Evolutionary conservation across 2,888 invertebrate genomes (phyloP).

Genomic region (Hemicrepidius hirtus): DNA sequence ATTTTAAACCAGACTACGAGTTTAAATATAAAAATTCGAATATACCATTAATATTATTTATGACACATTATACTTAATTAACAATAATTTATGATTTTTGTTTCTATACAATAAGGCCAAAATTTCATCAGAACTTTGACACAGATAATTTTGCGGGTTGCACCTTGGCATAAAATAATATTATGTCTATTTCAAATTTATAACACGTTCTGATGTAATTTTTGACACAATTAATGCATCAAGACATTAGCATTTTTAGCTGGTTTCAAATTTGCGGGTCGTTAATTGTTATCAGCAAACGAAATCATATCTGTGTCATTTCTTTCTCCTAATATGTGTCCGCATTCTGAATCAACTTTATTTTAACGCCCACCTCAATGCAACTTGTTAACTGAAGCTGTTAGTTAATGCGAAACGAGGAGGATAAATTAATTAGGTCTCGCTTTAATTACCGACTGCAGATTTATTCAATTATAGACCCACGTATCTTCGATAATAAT

Average conservation of each 20-base stretch:
- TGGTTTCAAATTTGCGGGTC: not conserved
- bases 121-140: conserved; percentile 6
- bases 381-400: conserved; percentile 16
- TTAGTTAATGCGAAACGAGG: conserved; percentile 16
- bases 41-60: too few species aligned
- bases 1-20: too few species aligned
- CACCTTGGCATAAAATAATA: conserved; percentile 19
- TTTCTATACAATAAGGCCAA: conserved; percentile 6
- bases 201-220: conserved; percentile 22
- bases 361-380: conserved; percentile 17
- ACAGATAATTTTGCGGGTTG: not conserved
- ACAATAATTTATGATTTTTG: not conserved
- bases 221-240: conserved; percentile 26
- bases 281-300: conserved; percentile 26
- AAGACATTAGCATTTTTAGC: conserved; percentile 1
- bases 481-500: conserved; percentile 12
- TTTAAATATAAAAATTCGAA: too few species aligned
- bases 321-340: conserved; percentile 20
- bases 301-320: conserved; percentile 20
- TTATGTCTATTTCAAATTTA: not conserved
- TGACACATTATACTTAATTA: not conserved
- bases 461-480: conserved; percentile 33
- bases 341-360: not conserved
- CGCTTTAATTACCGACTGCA: conserved; percentile 35
- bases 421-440: conserved; percentile 42